A percentile compares a stretch with the other conserved stretches of the same genome.
Evolutionary conservation across 2,113 vertebrate genomes (phyloP).

Genomic region (Isurus oxyrinchus): DNA sequence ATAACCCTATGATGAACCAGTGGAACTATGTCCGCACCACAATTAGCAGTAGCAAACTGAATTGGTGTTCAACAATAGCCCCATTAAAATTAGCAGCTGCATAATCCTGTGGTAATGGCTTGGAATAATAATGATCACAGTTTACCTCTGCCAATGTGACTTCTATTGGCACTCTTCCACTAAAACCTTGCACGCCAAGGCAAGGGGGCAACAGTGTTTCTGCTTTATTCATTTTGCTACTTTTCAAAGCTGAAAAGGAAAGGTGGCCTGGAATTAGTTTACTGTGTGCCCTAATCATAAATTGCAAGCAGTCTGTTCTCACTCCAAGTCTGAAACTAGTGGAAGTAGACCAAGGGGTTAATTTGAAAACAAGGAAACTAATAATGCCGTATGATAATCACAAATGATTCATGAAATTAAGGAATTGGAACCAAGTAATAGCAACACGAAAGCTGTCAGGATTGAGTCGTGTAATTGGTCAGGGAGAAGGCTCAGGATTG

Average conservation of each 20-base stretch:
- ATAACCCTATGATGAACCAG: constrained; percentile 19
- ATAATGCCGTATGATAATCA: neutral
- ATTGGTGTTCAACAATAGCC: neutral
- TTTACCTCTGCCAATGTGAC: neutral
- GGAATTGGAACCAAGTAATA: neutral
- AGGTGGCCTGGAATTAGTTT: neutral
- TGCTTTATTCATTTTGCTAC: neutral
- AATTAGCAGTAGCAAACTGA: constrained; percentile 25
- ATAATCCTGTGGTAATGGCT: neutral
- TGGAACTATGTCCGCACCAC: neutral
- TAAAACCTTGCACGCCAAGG: neutral
- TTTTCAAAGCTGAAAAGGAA: neutral
- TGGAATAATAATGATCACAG: neutral
- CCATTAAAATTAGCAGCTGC: constrained; percentile 31
- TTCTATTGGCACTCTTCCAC: neutral
- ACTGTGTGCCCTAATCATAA: neutral
- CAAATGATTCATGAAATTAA: neutral
- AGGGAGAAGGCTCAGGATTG: neutral
- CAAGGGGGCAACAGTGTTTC: neutral
- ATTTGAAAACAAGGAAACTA: neutral
- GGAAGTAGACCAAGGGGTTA: neutral
- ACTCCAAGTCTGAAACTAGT: neutral
- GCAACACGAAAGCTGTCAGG: neutral
- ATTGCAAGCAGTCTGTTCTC: neutral
- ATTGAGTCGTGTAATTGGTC: neutral